Evolutionary conservation across 2,113 vertebrate genomes (phyloP), one percentile per base, ranked within the genome.

Genomic region (Isurus oxyrinchus): DNA sequence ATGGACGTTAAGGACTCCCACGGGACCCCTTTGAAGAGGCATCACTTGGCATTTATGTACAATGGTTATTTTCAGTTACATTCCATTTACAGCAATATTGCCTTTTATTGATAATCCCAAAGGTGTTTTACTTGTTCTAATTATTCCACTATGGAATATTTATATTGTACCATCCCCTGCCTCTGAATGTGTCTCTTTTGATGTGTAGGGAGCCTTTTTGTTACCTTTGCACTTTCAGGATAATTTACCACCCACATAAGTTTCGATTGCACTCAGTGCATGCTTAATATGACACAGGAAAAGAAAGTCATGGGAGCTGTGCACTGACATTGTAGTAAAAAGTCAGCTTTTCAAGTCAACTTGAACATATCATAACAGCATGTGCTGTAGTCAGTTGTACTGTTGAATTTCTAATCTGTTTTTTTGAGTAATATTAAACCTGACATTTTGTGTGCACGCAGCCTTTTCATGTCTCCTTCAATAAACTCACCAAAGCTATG

Each of bases 381-480:
- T 53, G 66, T 19, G 49, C 6, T 55, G 21, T 35, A 72, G 40
- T 1, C 10, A 3, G 63, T 72, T 95, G 23, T 16, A 72, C 27
- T 19, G 94, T 3, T 72, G 66, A 49, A 53, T 69, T 31, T n/a
- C 4, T 55, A 53, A 72, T 72, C 25, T 69, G 44, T 72, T 44
- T 44, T 55, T 95, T 95, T 95, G 94, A 95, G 13, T 76, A 76
- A 67, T 72, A 95, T 95, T 69, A 72, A 49, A 95, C 25, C 14
- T 95, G 94, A 76, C 94, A 55, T 72, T 76, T 19, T 27, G 67
- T 72, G 94, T 95, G 94, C 53, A 31, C 7, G 94, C 67, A 72
- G 67, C 94, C 94, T 95, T 53, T 95, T 55, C 67, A 72, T 31
- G 94, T 76, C 94, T 35, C 27, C 53, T 95, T 95, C 49, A 95